Conservation (phyloP, 2,113 vertebrate species). For the Pseudorectes ferrugineus region DNA sequence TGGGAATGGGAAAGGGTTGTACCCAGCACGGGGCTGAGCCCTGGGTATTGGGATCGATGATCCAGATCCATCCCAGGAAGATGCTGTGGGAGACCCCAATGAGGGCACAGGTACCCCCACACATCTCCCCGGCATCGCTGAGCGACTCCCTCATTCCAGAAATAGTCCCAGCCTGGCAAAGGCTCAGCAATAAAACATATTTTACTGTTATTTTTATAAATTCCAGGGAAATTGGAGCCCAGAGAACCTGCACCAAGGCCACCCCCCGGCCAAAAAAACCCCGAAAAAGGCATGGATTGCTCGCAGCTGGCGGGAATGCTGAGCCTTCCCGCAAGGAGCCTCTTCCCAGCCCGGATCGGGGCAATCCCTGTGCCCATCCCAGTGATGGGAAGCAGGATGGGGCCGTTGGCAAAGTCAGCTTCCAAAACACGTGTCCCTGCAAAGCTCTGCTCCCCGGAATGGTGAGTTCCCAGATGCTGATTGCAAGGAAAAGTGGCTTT, state of each 20-base stretch:
- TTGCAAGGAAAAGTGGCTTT: neutral
- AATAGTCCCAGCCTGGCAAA: neutral
- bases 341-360: neutral
- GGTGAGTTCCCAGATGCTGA: neutral
- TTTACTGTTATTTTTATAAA: neutral
- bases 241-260: neutral
- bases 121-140: fast-evolving
- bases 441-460: neutral
- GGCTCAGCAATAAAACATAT: neutral
- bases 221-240: neutral
- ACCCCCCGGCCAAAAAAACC: neutral
- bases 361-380: neutral
- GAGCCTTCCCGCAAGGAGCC: neutral
- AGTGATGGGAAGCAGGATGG: neutral
- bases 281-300: neutral
- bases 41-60: neutral
- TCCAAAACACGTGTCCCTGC: neutral
- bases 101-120: neutral
- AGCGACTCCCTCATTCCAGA: neutral
- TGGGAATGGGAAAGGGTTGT: neutral
- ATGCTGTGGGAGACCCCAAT: fast-evolving
- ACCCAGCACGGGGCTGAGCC: neutral
- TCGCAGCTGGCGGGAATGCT: neutral
- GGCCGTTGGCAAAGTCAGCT: neutral
- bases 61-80: neutral